Evolutionary conservation across 2,113 vertebrate species (phyloP).

Genomic region (Dolichotis patagonum): DNA sequence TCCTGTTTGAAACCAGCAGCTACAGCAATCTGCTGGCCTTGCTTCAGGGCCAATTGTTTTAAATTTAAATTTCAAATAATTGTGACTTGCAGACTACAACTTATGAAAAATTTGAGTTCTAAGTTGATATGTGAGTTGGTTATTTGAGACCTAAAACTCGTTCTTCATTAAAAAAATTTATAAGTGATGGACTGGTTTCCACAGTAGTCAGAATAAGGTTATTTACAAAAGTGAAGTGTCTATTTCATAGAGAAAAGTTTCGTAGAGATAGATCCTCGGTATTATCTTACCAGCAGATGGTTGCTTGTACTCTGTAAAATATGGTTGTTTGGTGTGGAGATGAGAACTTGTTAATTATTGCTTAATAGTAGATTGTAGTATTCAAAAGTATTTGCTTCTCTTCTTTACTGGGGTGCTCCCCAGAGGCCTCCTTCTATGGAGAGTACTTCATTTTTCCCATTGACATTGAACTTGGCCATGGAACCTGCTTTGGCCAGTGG

Average conservation of each 20-base stretch:
- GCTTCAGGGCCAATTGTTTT: no score
- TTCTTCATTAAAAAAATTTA: background rate
- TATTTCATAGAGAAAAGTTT: background rate
- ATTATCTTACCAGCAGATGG: background rate
- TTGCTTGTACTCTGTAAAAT: background rate
- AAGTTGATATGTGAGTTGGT: background rate
- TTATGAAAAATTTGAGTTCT: background rate
- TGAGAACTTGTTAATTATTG: background rate
- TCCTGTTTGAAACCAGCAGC: no score
- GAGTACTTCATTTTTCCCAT: background rate
- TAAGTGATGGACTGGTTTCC: background rate
- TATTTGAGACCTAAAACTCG: conserved; percentile 10
- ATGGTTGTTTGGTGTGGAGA: background rate
- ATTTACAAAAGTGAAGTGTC: background rate
- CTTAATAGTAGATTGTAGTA: background rate
- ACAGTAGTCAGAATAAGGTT: background rate
- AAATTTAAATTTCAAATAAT: background rate
- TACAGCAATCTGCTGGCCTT: no score
- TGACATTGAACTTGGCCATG: background rate
- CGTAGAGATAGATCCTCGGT: background rate
- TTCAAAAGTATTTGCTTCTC: background rate
- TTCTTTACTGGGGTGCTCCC: background rate
- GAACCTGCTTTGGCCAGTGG: background rate
- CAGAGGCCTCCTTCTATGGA: background rate
- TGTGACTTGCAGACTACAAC: background rate